Evolutionary conservation across 2,888 invertebrate species (phyloP), one percentile per base, ranked within the genome.

Genomic region (Euphydryas editha): DNA sequence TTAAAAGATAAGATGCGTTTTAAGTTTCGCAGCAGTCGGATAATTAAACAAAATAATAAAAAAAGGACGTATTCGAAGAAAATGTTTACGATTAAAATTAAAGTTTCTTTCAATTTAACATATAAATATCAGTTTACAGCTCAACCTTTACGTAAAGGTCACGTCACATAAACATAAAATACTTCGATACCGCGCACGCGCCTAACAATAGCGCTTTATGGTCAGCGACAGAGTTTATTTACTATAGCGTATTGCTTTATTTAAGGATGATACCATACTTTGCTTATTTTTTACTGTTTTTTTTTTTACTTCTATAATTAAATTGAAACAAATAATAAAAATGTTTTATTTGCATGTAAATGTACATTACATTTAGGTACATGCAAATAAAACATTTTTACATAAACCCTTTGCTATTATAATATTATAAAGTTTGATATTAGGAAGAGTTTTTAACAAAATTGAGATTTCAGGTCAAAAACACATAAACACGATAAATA

Each of bases 191-290:
- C 36, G 13, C 72, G 77, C 78, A 73, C 77, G 78, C 75, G 78
- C 60, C 64, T 62, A 73, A 77, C 75, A 75, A 77, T 74, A 65
- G 69, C 62, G 66, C 62, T 75, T 76, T 76, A 76, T 72, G 59
- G 66, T 42, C 64, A 63, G 68, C 73, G 72, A 49, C 63, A 51
- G 24, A 39, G 66, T 71, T 72, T 69, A 72, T 69, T 59, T 59
- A 55, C 59, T 67, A 55, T 36, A 57, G 6, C 30, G 30, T 30
- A 30, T 30, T 5, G 59, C 37, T 60, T 62, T n/a, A 49, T 30
- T 36, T 70, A 55, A 63, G 65, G 66, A 47, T 56, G 44, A 46
- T 42, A 42, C 54, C 59, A 70, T 60, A 64, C 21, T 5, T 13
- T 13, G 24, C 24, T n/a, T 21, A 51, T 13, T 24, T 1, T 21